These are phyloP conservation scores for Danaus chrysippus DNA, from an alignment of 2,888 invertebrate genomes.

Conservation along the genomic window DNA sequence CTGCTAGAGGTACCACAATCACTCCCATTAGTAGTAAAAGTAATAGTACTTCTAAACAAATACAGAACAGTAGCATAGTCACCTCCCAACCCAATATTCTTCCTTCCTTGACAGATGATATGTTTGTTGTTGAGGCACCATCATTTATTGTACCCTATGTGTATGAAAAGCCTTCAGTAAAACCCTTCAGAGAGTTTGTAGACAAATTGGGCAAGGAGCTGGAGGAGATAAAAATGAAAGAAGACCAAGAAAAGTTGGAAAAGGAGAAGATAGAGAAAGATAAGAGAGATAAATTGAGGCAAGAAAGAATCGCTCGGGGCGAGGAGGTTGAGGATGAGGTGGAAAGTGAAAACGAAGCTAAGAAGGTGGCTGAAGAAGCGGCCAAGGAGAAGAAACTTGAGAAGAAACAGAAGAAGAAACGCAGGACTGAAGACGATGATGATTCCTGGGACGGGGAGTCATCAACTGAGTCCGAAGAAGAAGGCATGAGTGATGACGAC, in stretches of 20 bases:
- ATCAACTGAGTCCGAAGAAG: constrained; percentile 74
- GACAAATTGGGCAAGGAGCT: constrained; percentile 82
- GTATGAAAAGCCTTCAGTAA: constrained; percentile 92
- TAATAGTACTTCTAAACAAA: constrained; percentile 30
- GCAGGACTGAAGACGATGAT: constrained; percentile 75
- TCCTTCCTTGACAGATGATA: constrained; percentile 92
- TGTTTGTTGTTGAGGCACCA: constrained; percentile 95
- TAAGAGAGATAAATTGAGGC: constrained; percentile 65
- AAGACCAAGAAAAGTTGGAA: constrained; percentile 57
- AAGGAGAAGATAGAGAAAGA: constrained; percentile 58
- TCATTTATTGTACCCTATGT: constrained; percentile 96
- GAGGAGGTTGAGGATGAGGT: constrained; percentile 46
- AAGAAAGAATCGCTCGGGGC: constrained; percentile 58
- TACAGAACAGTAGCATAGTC: constrained; percentile 37
- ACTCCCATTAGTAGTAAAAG: constrained; percentile 67
- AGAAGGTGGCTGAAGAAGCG: constrained; percentile 40
- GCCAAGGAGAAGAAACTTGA: constrained; percentile 54
- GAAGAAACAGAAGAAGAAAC: constrained; percentile 56
- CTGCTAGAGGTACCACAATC: constrained; percentile 77
- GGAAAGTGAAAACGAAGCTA: constrained; percentile 38
- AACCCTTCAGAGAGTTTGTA: constrained; percentile 87
- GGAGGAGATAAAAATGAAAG: constrained; percentile 67
- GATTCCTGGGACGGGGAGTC: constrained; percentile 81
- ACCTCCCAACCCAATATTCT: constrained; percentile 76
- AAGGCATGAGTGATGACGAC: constrained; percentile 66